Evolutionary conservation across 1,140 invertebrate species (phyloP).

Genomic region (Neodiprion pinetum): DNA sequence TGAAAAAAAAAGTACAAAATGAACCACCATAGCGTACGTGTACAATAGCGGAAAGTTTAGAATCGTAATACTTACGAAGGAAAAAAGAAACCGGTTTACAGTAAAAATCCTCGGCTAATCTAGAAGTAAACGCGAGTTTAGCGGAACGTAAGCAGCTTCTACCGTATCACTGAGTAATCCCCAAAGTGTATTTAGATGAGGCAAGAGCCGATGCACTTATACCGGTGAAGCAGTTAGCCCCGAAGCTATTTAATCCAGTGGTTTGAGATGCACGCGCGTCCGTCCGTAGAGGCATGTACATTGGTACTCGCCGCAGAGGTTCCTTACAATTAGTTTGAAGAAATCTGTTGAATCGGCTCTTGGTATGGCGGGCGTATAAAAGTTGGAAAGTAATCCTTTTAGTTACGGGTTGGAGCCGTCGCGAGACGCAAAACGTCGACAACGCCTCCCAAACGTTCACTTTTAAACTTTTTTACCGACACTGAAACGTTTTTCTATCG

Average conservation of each 20-base stretch:
- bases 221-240: not conserved
- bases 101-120: no score
- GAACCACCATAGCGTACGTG: no score
- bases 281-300: not conserved
- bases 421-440: not conserved
- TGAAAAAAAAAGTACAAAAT: no score
- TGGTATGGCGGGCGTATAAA: conserved; percentile 20
- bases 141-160: no score
- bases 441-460: no score
- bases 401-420: conserved; percentile 35
- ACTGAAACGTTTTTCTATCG: no score
- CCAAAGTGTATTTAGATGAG: conserved; percentile 7
- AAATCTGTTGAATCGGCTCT: not conserved
- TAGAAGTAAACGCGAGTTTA: no score
- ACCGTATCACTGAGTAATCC: not conserved
- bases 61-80: no score
- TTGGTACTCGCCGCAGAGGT: not conserved
- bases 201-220: not conserved
- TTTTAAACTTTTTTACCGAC: no score
- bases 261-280: not conserved
- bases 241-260: not conserved
- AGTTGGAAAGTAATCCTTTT: conserved; percentile 52
- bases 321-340: not conserved
- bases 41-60: no score
- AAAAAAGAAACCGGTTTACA: no score